Conservation (phyloP, 1,140 invertebrate genomes). For the Anoplolepis gracilipes region DNA sequence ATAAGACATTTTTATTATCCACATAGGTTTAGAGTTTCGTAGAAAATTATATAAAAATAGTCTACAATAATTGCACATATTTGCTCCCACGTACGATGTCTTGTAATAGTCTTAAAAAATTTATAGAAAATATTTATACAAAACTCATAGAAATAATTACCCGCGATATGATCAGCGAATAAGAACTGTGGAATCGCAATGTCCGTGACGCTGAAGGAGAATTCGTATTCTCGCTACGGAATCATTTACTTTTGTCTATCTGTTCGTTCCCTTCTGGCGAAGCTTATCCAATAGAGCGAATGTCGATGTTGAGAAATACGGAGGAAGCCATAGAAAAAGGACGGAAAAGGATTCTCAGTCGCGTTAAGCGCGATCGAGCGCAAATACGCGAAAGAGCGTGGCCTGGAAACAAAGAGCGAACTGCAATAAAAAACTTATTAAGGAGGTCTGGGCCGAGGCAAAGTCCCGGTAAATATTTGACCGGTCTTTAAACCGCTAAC, state of each 20-base stretch:
- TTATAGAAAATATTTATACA: neutral
- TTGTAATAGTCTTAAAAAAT: neutral
- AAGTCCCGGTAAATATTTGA: conserved; percentile 79
- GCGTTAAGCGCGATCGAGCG: conserved; percentile 53
- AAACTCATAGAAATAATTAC: neutral
- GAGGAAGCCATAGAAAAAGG: neutral
- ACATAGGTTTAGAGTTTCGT: neutral
- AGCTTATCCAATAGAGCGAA: neutral
- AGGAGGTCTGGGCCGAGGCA: conserved; percentile 60
- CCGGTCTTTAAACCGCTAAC: conserved; percentile 72
- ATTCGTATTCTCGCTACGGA: neutral
- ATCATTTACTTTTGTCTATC: neutral
- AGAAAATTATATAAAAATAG: neutral
- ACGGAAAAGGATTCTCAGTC: conserved; percentile 10
- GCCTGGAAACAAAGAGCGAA: conserved; percentile 66
- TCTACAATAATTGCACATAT: neutral
- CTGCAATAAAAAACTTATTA: conserved; percentile 82
- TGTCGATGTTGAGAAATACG: conserved; percentile 34
- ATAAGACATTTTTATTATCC: neutral
- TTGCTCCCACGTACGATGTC: neutral
- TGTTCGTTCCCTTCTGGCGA: neutral
- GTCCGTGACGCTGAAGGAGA: neutral
- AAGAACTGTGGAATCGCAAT: neutral
- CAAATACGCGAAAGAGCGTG: conserved; percentile 69
- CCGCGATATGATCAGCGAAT: neutral